Evolutionary conservation across 2,797 vertebrate genomes (phyloP), one percentile per base, ranked within the genome.

Genomic region (Mormyrus hasselquistii): DNA sequence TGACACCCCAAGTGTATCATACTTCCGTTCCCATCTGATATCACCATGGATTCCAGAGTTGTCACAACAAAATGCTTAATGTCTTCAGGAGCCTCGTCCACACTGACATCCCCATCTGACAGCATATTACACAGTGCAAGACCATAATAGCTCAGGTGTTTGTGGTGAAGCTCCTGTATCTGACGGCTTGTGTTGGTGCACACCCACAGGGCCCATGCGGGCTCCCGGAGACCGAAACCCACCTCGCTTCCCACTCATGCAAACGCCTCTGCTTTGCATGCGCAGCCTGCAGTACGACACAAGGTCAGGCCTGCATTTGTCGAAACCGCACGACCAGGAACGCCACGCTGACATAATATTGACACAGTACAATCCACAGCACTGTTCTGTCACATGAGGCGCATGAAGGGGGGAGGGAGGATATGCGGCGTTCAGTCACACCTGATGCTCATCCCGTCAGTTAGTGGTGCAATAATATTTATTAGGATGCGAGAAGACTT

Each of bases 201-300:
- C 59, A 12, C 59, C 59, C 7, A 2, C 5, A 12, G 22, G 5
- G n/a, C 49, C 50, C 55, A 57, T 16, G 25, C 0, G 9, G 65
- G 2, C 88, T 5, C 73, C 49, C 25, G 25, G 41, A 49, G 65
- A 44, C 82, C 9, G 47, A 89, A 89, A 88, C 76, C 47, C 25
- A 4, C 29, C 29, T 87, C 55, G 25, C 34, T 59, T 62, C 9
- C 53, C 5, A 2, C 73, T 69, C 89, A 93, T 92, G 92, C 92
- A 94, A 94, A 94, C 79, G 82, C 90, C 87, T 8, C 34, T 12
- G 16, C 38, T 87, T 59, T 59, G 29, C 86, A 62, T 87, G 38
- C 12, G n/a, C 84, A 34, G 49, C 19, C 50, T 34, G n/a, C 22
- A 10, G 16, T n/a, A 16, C 16, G 38, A 19, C 22, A 7, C 49